These are phyloP conservation scores for Muraenolepis orangiensis DNA, from an alignment of 2,797 vertebrate species.

Conservation along the genomic window DNA sequence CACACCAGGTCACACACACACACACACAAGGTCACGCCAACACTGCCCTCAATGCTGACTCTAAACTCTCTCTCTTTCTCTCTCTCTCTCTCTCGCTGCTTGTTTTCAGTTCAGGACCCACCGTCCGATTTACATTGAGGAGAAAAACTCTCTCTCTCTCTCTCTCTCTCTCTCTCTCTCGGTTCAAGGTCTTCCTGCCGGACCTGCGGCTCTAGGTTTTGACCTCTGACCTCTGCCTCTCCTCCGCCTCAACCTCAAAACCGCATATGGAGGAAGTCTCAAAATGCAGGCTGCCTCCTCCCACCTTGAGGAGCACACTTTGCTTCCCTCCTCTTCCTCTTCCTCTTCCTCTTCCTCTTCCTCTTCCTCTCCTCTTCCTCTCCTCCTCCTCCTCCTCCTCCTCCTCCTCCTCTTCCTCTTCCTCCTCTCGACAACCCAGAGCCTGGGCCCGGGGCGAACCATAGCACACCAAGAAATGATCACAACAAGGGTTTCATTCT, in stretches of 20 bases:
- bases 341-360: too few species aligned
- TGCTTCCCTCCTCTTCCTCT: background rate
- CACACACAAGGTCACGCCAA: background rate
- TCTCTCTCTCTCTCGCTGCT: background rate
- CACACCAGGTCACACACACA: background rate
- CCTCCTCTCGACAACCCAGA: too few species aligned
- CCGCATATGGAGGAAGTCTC: background rate
- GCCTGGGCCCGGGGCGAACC: too few species aligned
- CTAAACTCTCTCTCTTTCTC: background rate
- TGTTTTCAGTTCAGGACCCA: too few species aligned
- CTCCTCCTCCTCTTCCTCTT: too few species aligned
- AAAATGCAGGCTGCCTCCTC: background rate
- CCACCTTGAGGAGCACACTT: background rate
- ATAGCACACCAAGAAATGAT: too few species aligned
- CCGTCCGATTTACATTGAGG: too few species aligned
- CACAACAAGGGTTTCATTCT: too few species aligned
- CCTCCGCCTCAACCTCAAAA: background rate
- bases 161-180: background rate
- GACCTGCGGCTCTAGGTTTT: background rate
- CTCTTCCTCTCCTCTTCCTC: too few species aligned
- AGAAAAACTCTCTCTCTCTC: too few species aligned
- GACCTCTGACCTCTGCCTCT: background rate
- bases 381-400: too few species aligned
- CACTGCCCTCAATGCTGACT: background rate
- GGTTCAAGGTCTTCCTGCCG: background rate